Evolutionary conservation across 2,888 invertebrate species (phyloP).

Genomic region (Chaetoderma sp.): DNA sequence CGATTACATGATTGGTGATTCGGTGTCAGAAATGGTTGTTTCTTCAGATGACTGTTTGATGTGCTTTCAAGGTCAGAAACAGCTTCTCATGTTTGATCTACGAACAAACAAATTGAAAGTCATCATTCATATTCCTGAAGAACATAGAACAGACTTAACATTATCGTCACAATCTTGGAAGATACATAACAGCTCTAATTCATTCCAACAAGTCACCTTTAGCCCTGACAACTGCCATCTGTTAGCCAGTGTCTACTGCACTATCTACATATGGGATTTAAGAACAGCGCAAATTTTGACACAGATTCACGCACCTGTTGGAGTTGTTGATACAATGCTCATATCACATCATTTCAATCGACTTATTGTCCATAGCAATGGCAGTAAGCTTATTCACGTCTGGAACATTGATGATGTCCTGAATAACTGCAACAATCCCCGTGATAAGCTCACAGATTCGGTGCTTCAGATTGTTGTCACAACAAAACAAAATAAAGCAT

Average conservation of each 20-base stretch:
- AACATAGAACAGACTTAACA: slow-evolving; percentile 58
- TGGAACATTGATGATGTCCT: slow-evolving; percentile 62
- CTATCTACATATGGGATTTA: slow-evolving; percentile 64
- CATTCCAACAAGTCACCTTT: slow-evolving; percentile 61
- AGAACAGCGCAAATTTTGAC: slow-evolving; percentile 45
- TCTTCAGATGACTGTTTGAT: slow-evolving; percentile 51
- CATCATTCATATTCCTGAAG: slow-evolving; percentile 46
- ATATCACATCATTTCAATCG: slow-evolving; percentile 50
- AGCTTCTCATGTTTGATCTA: slow-evolving; percentile 60
- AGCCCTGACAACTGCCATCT: slow-evolving; percentile 60
- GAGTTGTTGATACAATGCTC: slow-evolving; percentile 55
- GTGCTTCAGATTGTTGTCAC: slow-evolving; percentile 55
- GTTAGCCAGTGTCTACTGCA: slow-evolving; percentile 63
- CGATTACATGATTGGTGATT: slow-evolving; percentile 46
- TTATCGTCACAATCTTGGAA: slow-evolving; percentile 59
- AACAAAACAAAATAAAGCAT: slow-evolving; percentile 48
- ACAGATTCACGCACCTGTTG: slow-evolving; percentile 63
- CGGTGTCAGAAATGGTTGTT: slow-evolving; percentile 41
- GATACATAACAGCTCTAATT: slow-evolving; percentile 55
- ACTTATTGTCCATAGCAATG: slow-evolving; percentile 54
- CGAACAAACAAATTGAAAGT: slow-evolving; percentile 53
- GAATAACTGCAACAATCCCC: slow-evolving; percentile 52
- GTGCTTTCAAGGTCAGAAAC: slow-evolving; percentile 45
- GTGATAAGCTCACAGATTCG: slow-evolving; percentile 61
- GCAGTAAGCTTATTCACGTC: slow-evolving; percentile 54